phyloP scores from a whole-genome alignment of 2,113 vertebrate genomes.

The Erythrolamprus reginae region DNA sequence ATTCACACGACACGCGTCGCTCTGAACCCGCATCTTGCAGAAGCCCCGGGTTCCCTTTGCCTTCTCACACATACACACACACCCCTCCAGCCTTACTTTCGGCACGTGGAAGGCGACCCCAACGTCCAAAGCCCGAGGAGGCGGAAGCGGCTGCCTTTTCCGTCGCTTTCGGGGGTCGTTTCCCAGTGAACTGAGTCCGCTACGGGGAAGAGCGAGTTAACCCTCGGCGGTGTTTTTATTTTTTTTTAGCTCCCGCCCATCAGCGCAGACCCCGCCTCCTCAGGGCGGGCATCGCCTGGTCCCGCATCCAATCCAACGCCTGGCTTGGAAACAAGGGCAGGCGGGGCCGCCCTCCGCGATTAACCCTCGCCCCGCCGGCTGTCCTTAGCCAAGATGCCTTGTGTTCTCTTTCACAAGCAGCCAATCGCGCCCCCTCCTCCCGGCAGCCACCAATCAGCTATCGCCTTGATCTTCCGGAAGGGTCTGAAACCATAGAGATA shows the following conservation, averaged over 20 bases:
- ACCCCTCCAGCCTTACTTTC: neutral
- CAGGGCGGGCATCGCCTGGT: too few species aligned
- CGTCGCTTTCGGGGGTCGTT: neutral
- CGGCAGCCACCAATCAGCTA: conserved; percentile 3
- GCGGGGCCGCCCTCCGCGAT: neutral
- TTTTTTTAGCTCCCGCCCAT: neutral
- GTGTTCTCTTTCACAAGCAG: neutral
- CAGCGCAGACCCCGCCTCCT: neutral
- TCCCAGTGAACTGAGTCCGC: neutral
- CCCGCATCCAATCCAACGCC: neutral
- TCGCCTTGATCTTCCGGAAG: neutral
- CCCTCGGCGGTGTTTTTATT: neutral
- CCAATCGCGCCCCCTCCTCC: neutral
- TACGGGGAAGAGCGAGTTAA: neutral
- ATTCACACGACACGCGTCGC: neutral
- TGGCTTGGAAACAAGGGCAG: neutral
- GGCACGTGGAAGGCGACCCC: neutral
- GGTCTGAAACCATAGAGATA: neutral
- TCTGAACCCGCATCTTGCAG: neutral
- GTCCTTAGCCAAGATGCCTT: neutral
- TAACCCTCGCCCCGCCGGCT: neutral
- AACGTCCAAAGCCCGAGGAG: neutral
- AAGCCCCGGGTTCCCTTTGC: neutral
- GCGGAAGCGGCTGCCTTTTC: neutral
- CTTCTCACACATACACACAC: too few species aligned